Conservation (phyloP, 2,113 vertebrate genomes). For the Brienomyrus longianalis region DNA sequence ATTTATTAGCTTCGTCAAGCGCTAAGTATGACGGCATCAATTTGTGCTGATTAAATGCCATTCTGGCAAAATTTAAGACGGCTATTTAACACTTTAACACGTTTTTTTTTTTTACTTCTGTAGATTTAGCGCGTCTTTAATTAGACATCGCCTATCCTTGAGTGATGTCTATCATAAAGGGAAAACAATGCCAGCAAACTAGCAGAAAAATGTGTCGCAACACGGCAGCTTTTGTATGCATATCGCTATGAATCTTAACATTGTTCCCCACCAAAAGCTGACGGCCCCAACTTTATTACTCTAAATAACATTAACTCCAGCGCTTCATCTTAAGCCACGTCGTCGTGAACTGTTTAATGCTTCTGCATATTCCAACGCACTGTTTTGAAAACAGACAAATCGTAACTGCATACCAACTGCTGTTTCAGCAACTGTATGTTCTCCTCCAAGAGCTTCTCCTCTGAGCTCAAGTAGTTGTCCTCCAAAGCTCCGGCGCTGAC, state of each 20-base stretch:
- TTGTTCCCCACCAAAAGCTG: not conserved
- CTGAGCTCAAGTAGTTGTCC: conserved; percentile 55
- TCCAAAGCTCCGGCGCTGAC: conserved; percentile 31
- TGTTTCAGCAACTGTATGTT: conserved; percentile 78
- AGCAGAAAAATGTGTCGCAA: not conserved
- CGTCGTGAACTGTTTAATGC: not conserved
- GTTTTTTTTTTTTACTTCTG: not conserved
- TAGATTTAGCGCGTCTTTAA: not conserved
- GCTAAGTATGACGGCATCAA: not conserved
- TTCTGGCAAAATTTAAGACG: not conserved
- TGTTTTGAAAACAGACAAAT: not conserved
- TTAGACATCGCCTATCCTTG: not conserved
- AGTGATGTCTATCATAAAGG: not conserved
- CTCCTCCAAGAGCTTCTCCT: conserved; percentile 79
- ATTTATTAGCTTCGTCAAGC: not conserved
- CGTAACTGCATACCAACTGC: conserved; percentile 71
- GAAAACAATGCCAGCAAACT: not conserved
- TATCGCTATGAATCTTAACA: not conserved
- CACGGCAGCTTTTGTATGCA: not conserved
- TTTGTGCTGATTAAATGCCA: not conserved
- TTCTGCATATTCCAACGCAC: not conserved
- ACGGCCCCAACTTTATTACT: not conserved
- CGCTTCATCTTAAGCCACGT: not conserved
- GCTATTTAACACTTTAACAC: not conserved
- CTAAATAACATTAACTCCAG: not conserved